phyloP scores from a whole-genome alignment of 2,888 invertebrate genomes.

The Trilocha varians region DNA sequence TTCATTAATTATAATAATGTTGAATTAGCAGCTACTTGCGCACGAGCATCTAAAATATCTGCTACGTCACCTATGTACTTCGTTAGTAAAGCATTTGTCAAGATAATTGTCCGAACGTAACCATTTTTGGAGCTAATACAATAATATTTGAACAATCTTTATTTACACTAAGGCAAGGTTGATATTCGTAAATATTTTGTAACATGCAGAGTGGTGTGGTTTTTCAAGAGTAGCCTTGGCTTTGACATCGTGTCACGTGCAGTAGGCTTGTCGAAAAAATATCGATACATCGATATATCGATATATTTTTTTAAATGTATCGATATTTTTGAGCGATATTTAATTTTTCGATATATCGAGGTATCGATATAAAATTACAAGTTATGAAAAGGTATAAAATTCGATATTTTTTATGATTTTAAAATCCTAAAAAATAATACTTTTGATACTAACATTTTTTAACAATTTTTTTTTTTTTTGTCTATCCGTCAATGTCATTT shows the following conservation, averaged over 20 bases:
- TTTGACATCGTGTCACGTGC: conserved; percentile 48
- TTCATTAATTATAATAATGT: conserved; percentile 54
- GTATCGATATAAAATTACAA: too few species aligned
- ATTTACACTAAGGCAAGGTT: conserved; percentile 2
- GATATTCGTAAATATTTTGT: background rate
- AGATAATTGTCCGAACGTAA: conserved; percentile 54
- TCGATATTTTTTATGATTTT: too few species aligned
- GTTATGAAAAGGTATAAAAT: too few species aligned
- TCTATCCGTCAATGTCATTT: too few species aligned
- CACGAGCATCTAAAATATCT: conserved; percentile 40
- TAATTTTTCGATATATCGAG: too few species aligned
- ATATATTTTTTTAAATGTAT: too few species aligned
- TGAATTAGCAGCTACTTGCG: conserved; percentile 38
- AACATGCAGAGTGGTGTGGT: conserved; percentile 2
- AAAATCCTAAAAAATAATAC: too few species aligned
- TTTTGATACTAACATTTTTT: too few species aligned
- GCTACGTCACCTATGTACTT: conserved; percentile 37
- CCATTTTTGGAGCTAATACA: conserved; percentile 44
- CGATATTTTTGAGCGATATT: too few species aligned
- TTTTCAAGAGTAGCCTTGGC: conserved; percentile 34
- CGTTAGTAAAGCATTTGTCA: conserved; percentile 64
- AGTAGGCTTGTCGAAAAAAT: too few species aligned
- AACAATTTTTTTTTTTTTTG: too few species aligned
- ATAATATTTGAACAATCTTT: conserved; percentile 10
- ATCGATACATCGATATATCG: too few species aligned